Conservation (phyloP, 2,888 invertebrate species). For the Melipona bicolor region DNA sequence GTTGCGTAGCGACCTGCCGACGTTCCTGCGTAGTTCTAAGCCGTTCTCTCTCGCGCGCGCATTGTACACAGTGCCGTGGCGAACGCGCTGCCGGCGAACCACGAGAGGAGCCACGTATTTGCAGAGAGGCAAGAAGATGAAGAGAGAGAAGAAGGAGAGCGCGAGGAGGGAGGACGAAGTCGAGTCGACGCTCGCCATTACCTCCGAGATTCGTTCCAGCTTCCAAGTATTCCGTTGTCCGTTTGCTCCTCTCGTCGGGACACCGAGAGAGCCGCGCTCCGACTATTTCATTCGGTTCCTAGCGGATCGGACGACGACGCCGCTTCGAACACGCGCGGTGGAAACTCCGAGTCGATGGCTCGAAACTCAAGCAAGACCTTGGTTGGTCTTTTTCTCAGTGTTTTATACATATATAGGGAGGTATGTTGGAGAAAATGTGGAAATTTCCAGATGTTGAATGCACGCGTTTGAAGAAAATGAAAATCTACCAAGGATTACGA, state of each 20-base stretch:
- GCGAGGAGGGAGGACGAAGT: slow-evolving; percentile 44
- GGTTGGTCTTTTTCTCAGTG: no score
- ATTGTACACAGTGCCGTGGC: slow-evolving; percentile 55
- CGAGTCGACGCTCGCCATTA: slow-evolving; percentile 63
- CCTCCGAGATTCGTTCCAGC: slow-evolving; percentile 71
- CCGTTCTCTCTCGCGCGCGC: slow-evolving; percentile 32
- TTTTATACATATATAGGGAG: rapidly evolving
- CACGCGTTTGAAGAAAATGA: no score
- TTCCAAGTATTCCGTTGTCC: slow-evolving; percentile 76
- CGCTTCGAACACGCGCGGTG: no score
- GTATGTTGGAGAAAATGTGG: no score
- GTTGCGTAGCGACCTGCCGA: slow-evolving; percentile 12
- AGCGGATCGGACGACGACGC: slow-evolving; percentile 18
- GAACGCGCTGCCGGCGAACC: slow-evolving; percentile 20
- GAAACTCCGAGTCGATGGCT: no score
- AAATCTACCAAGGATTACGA: no score
- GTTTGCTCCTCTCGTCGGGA: slow-evolving; percentile 61
- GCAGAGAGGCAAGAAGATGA: slow-evolving; percentile 38
- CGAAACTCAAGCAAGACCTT: no score
- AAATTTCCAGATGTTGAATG: no score
- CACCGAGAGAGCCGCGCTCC: slow-evolving; percentile 45
- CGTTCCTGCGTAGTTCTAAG: slow-evolving; percentile 63
- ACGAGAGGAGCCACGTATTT: slow-evolving; percentile 53
- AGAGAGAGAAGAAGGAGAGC: background rate
- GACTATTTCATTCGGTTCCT: slow-evolving; percentile 14